A percentile compares a stretch with the other conserved stretches of the same genome.
These are phyloP conservation scores for Andrena dorsata DNA, from an alignment of 2,888 invertebrate species.

Conservation along the genomic window DNA sequence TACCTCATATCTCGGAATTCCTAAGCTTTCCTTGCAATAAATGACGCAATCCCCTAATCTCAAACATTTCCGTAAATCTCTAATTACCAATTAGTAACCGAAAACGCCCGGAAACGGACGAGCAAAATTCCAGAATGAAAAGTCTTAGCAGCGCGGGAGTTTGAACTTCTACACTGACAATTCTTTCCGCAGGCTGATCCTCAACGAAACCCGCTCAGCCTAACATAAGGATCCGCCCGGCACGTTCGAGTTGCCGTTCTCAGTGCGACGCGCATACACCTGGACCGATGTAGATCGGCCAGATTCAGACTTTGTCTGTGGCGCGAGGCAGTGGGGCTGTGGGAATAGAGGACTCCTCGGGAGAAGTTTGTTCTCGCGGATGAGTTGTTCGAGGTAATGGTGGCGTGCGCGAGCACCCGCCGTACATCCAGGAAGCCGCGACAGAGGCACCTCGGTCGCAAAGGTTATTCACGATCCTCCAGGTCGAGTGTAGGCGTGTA, in stretches of 20 bases:
- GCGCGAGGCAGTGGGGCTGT: constrained; percentile 65
- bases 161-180: too few species aligned
- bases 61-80: too few species aligned
- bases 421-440: constrained; percentile 47
- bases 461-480: constrained; percentile 24
- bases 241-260: constrained; percentile 40
- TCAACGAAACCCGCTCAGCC: neutral
- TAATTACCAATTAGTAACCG: too few species aligned
- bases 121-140: too few species aligned
- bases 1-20: too few species aligned
- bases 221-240: neutral
- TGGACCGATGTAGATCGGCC: constrained; percentile 57
- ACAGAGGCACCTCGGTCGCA: constrained; percentile 25
- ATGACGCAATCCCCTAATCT: too few species aligned
- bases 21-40: too few species aligned
- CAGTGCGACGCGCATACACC: constrained; percentile 18
- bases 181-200: neutral
- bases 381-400: constrained; percentile 70
- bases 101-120: too few species aligned
- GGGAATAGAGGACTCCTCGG: constrained; percentile 53
- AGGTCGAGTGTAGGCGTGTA: constrained; percentile 7
- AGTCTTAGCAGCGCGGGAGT: too few species aligned
- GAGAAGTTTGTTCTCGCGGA: constrained; percentile 66
- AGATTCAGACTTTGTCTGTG: constrained; percentile 75
- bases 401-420: constrained; percentile 72